Evolutionary conservation across 1,140 invertebrate genomes (phyloP).

Genomic region (Tyrophagus putrescentiae): DNA sequence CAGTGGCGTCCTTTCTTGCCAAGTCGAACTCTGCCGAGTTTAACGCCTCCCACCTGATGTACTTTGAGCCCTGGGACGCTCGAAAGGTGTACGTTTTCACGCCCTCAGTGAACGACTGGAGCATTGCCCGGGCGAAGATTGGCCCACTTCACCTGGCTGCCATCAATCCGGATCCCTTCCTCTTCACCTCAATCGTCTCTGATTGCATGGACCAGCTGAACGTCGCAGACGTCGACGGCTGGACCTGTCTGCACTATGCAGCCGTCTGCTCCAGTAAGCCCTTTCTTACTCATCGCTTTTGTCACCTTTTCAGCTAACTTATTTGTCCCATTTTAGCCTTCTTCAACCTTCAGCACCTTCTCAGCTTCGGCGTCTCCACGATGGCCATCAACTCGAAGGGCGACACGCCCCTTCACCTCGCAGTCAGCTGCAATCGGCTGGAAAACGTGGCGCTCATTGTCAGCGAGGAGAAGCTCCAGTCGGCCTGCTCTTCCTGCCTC

Average conservation of each 20-base stretch:
- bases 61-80: neutral
- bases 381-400: slow-evolving; percentile 33
- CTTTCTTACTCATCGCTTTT: slow-evolving; percentile 33
- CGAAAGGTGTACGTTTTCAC: neutral
- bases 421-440: slow-evolving; percentile 34
- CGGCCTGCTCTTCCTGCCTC: neutral
- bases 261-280: slow-evolving; percentile 37
- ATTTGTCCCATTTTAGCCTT: slow-evolving; percentile 10
- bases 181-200: slow-evolving; percentile 34
- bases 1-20: neutral
- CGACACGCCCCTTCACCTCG: slow-evolving; percentile 37
- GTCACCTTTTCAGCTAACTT: neutral
- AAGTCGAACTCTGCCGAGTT: neutral
- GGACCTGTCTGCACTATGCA: slow-evolving; percentile 41
- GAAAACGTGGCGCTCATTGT: slow-evolving; percentile 39
- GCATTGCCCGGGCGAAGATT: slow-evolving; percentile 28
- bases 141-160: slow-evolving; percentile 42
- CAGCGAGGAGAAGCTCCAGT: neutral
- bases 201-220: slow-evolving; percentile 34
- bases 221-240: slow-evolving; percentile 34
- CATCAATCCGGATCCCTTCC: slow-evolving; percentile 40
- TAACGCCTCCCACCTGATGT: neutral
- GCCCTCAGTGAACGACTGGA: neutral
- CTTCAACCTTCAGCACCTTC: slow-evolving; percentile 8
- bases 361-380: slow-evolving; percentile 30